Evolutionary conservation across 2,888 invertebrate species (phyloP).

Genomic region (Coelinius sp.): DNA sequence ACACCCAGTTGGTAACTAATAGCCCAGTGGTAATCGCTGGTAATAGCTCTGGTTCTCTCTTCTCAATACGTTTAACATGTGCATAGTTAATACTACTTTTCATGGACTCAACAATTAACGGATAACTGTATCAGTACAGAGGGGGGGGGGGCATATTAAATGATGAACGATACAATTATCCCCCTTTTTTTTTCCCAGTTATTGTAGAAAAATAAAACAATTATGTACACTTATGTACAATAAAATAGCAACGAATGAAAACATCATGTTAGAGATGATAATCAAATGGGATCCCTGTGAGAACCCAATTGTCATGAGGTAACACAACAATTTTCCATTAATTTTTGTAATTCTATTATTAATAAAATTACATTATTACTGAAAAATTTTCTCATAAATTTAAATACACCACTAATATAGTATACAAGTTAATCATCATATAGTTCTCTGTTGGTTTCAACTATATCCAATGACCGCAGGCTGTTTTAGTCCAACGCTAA

Average conservation of each 20-base stretch:
- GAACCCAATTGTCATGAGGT: slow-evolving; percentile 15
- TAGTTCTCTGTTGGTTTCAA: slow-evolving; percentile 27
- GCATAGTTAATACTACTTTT: slow-evolving; percentile 15
- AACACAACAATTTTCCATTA: slow-evolving; percentile 5
- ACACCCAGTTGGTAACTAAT: slow-evolving; percentile 67
- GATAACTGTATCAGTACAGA: slow-evolving; percentile 52
- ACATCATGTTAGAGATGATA: slow-evolving; percentile 21
- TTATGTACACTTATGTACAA: neutral
- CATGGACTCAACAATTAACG: slow-evolving; percentile 29
- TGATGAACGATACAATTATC: slow-evolving; percentile 22
- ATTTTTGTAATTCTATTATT: slow-evolving; percentile 15
- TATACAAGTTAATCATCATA: slow-evolving; percentile 34
- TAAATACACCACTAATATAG: slow-evolving; percentile 5
- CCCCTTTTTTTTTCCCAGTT: slow-evolving; percentile 9
- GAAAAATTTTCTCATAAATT: slow-evolving; percentile 1
- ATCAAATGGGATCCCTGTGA: slow-evolving; percentile 5
- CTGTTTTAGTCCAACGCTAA: slow-evolving; percentile 57
- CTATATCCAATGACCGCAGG: slow-evolving; percentile 28
- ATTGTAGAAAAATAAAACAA: neutral
- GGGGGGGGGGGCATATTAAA: slow-evolving; percentile 35
- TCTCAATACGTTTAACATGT: slow-evolving; percentile 39
- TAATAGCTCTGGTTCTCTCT: slow-evolving; percentile 63
- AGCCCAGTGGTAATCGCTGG: slow-evolving; percentile 65
- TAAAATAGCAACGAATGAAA: neutral
- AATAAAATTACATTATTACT: slow-evolving; percentile 16